Percentiles rank a stretch among this genome's conserved stretches.
phyloP scores from a whole-genome alignment of 2,113 vertebrate genomes.

The Sceloporus tristichus region DNA sequence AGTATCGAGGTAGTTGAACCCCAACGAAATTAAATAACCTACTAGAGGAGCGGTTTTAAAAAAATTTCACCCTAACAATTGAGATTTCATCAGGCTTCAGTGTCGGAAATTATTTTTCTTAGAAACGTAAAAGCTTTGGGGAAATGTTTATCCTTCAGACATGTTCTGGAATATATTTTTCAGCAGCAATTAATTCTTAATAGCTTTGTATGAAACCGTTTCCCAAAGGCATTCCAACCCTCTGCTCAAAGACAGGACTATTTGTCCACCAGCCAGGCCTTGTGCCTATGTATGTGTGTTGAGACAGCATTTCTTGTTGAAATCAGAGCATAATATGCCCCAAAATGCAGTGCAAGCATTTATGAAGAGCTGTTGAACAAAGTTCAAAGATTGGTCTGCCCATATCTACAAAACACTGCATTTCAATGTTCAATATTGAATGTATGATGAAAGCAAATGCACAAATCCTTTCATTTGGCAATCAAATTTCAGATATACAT shows the following conservation, averaged over 20 bases:
- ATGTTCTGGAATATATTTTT: not conserved
- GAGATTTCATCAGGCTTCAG: not conserved
- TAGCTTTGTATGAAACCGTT: not conserved
- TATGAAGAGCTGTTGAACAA: not conserved
- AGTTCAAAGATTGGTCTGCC: not conserved
- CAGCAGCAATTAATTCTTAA: constrained; percentile 2
- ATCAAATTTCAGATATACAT: not conserved
- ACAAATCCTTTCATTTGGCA: not conserved
- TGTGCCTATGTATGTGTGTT: not conserved
- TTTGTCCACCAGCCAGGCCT: not conserved
- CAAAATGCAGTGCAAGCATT: not conserved
- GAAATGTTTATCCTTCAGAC: not conserved
- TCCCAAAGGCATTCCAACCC: not conserved
- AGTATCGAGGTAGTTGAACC: too few species aligned
- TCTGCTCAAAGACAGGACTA: not conserved
- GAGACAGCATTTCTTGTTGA: not conserved
- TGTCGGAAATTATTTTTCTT: not conserved
- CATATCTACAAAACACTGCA: not conserved
- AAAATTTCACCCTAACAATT: not conserved
- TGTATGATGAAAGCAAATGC: not conserved
- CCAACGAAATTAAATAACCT: not conserved
- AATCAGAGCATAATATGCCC: not conserved
- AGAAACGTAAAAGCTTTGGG: not conserved
- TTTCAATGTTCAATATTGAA: not conserved
- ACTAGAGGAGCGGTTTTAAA: not conserved